Base-by-base conservation (phyloP, 1,140 invertebrate genomes). In the Marisa cornuarietis region DNA sequence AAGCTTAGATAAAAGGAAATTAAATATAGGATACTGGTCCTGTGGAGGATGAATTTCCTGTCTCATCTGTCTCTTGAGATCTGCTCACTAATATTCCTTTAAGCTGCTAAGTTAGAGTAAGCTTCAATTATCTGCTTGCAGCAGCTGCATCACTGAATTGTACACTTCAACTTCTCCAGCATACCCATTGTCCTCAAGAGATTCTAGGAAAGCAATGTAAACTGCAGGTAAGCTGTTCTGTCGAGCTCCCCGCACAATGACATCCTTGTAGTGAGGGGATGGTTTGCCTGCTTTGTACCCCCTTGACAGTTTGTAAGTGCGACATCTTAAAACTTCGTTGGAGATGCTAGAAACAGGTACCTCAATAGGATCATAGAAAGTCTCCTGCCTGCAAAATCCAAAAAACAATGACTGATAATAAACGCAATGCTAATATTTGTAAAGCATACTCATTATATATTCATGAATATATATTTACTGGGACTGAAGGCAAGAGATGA, bases 181-280 rank as follows among this genome's bases (percentile, higher is more conserved):
- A 84, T 93, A 94, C 14, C 93, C 93, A 90, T 96, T 96, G 84
- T 95, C 92, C 22, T 92, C 91, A 83, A 96, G 93, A 24, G 82
- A 90, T 86, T 93, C 88, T 76, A 96, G 90, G 62, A 90, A 92
- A 76, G 92, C 74, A 26, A 95, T 91, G 86, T 96, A 96, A 42
- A 94, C 91, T 42, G 90, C 81, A 9, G 95, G 95, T 78, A 96
- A 89, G 42, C 92, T 87, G 86, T 93, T 94, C 90, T 96, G 95
- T 82, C 91, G 87, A 14, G 95, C 95, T 24, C 95, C 95, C 52
- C 88, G 81, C 20, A 93, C 82, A 71, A 94, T 94, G 10, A 93
- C 89, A 77, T 91, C 87, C 89, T 95, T 90, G 87, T 96, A 96
- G 49, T 94, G 92, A 26, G 92, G 91, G 0, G 95, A 96, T 86